Base-by-base conservation (phyloP, 1,140 invertebrate genomes). In the Rhizoglyphus robini region DNA sequence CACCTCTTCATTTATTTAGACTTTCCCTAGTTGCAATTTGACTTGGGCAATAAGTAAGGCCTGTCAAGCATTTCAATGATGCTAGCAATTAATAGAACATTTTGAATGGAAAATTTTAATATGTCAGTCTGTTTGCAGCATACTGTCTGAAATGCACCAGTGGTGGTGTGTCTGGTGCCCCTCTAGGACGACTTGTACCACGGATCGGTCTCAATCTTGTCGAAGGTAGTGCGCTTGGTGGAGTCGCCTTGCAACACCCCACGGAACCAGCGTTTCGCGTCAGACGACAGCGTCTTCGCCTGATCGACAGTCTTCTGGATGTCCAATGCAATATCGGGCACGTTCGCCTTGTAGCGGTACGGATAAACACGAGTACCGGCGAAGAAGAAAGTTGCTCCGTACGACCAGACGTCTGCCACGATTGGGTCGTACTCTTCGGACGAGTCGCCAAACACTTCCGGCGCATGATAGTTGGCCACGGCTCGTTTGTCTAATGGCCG, bases 341-440 rank as follows among this genome's bases (percentile, higher is more conserved):
- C 23, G 8, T 8, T 8, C 25, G 8, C 4, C n/a, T 59, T 59
- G 57, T 59, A 59, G 4, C 23, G 5, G 18, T 34, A 31, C 25
- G 57, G 57, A 27, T 34, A 59, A 20, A n/a, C 4, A 15, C 57
- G 8, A 8, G 57, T 34, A 20, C 5, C 34, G 8, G 57, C 57
- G 25, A 13, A 59, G 57, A 59, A 59, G 8, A 59, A 59, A 4
- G 8, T 59, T 4, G 57, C 57, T 8, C 57, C 57, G 25, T 59
- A 59, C 18, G 30, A 34, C 57, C 57, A 59, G 4, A 59, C 57
- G 25, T 59, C 57, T 15, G 57, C 57, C 5, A 29, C 5, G 31
- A 59, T 59, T 59, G 57, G 57, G 31, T 59, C 25, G 34, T 18
- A 59, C 25, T 59, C 57, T 59, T 31, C 57, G 18, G 5, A 20